phyloP scores from a whole-genome alignment of 1,140 invertebrate species.

The Sesamia nonagrioides region DNA sequence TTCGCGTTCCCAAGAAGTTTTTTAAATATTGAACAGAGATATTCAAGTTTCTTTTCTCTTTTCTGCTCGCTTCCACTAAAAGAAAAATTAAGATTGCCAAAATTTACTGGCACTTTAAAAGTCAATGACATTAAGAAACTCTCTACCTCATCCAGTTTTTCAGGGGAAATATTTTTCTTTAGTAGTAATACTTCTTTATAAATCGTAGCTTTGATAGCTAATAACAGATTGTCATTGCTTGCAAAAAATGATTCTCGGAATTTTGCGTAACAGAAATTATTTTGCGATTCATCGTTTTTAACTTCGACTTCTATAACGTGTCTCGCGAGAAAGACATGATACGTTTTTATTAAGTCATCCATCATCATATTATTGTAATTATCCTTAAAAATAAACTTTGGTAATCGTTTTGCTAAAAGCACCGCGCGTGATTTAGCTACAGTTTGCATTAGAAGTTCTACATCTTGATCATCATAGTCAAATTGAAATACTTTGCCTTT shows the following conservation, averaged over 20 bases:
- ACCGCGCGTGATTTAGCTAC: constrained; percentile 33
- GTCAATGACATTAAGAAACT: not conserved
- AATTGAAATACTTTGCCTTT: constrained; percentile 41
- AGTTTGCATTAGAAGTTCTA: constrained; percentile 26
- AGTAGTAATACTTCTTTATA: not conserved
- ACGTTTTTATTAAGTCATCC: constrained; percentile 48
- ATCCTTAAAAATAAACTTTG: constrained; percentile 46
- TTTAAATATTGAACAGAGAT: constrained; percentile 6
- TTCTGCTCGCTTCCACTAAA: constrained; percentile 19
- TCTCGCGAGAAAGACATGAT: constrained; percentile 42
- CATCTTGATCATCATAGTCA: constrained; percentile 45
- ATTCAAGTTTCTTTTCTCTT: constrained; percentile 2
- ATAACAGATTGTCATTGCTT: constrained; percentile 2
- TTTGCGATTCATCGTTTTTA: not conserved
- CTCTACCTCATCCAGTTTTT: constrained; percentile 5
- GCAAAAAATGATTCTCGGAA: constrained; percentile 47
- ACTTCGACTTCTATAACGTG: constrained; percentile 27
- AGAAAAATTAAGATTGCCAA: constrained; percentile 48
- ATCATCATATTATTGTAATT: constrained; percentile 36
- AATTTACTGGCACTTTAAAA: constrained; percentile 48
- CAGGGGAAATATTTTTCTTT: constrained; percentile 4
- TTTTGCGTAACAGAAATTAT: constrained; percentile 29
- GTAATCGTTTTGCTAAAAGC: constrained; percentile 25
- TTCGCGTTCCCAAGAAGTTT: not conserved
- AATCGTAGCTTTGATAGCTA: constrained; percentile 35